A percentile compares a stretch with the other conserved stretches of the same genome.
Conservation (phyloP, 2,888 invertebrate species). For the Hydrotaea diabolus region DNA sequence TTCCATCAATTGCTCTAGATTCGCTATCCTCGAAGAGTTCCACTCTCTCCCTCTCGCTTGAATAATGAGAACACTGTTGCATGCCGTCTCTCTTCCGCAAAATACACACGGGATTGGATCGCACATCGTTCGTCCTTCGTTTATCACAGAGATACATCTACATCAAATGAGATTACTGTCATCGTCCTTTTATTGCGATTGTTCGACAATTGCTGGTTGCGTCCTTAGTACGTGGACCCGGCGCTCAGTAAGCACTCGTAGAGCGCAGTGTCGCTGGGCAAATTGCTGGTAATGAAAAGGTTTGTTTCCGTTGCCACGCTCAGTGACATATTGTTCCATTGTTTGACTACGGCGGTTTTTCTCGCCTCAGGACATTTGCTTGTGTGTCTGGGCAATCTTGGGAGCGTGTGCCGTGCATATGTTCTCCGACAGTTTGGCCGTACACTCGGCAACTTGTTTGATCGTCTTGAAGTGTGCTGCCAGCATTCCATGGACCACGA, state of each 20-base stretch:
- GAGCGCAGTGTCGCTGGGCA: conserved; percentile 45
- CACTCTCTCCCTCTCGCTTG: conserved; percentile 58
- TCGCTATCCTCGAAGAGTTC: conserved; percentile 19
- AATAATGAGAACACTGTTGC: neutral
- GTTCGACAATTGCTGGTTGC: conserved; percentile 63
- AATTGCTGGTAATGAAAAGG: conserved; percentile 77
- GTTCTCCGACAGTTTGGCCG: conserved; percentile 60
- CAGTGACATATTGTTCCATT: conserved; percentile 73
- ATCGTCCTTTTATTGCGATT: conserved; percentile 70
- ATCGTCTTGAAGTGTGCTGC: conserved; percentile 68
- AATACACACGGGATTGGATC: conserved; percentile 40
- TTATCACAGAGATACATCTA: conserved; percentile 67
- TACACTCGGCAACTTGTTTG: conserved; percentile 67
- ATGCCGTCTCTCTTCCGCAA: conserved; percentile 28
- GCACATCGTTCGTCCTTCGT: neutral
- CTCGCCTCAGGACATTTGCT: conserved; percentile 78
- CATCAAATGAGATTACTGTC: conserved; percentile 80
- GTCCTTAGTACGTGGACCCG: conserved; percentile 69
- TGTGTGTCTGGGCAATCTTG: conserved; percentile 64
- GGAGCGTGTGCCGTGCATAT: conserved; percentile 72
- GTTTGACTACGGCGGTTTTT: conserved; percentile 76
- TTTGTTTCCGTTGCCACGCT: conserved; percentile 73
- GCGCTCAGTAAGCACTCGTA: conserved; percentile 3
- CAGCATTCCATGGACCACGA: conserved; percentile 32
- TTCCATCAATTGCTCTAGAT: conserved; percentile 60